These are phyloP conservation scores for Drosophila percnosoma DNA, from an alignment of 2,888 invertebrate species.

Conservation along the genomic window DNA sequence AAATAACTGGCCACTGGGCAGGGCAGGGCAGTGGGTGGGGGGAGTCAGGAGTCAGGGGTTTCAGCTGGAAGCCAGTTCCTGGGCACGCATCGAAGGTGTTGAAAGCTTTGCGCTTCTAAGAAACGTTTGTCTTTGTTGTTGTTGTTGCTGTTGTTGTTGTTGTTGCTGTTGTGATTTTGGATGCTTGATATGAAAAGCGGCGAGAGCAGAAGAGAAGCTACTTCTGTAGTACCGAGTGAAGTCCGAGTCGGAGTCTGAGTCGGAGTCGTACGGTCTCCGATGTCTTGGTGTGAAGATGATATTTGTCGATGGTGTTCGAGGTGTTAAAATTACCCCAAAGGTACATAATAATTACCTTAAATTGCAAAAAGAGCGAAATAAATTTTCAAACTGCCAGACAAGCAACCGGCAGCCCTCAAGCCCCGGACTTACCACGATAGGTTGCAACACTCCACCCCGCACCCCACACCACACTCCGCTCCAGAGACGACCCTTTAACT, in stretches of 20 bases:
- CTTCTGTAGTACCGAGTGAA: conserved; percentile 55
- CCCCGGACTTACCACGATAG: conserved; percentile 39
- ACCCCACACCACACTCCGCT: no score
- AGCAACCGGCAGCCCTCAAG: conserved; percentile 44
- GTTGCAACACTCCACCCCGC: conserved; percentile 1
- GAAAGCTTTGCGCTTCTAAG: conserved; percentile 83
- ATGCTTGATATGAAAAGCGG: conserved; percentile 68
- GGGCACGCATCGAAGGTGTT: conserved; percentile 79
- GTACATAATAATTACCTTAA: conserved; percentile 85
- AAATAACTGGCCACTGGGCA: conserved; percentile 82
- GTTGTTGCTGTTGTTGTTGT: conserved; percentile 35
- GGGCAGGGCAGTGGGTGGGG: conserved; percentile 10
- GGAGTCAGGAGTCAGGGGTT: background rate
- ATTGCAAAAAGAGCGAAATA: conserved; percentile 84
- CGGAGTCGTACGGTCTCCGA: conserved; percentile 13
- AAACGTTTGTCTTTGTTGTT: conserved; percentile 74
- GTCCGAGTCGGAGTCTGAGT: background rate
- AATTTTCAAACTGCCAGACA: conserved; percentile 76
- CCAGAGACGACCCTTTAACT: conserved; percentile 17
- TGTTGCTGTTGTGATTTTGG: conserved; percentile 72
- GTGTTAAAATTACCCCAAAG: conserved; percentile 85
- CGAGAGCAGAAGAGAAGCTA: conserved; percentile 26
- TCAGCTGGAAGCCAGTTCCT: conserved; percentile 51
- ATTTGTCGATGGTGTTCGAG: conserved; percentile 84
- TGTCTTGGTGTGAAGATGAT: conserved; percentile 66